A percentile compares a stretch with the other conserved stretches of the same genome.
These are phyloP conservation scores for Camponotus fellah DNA, from an alignment of 2,888 invertebrate genomes.

Conservation along the genomic window DNA sequence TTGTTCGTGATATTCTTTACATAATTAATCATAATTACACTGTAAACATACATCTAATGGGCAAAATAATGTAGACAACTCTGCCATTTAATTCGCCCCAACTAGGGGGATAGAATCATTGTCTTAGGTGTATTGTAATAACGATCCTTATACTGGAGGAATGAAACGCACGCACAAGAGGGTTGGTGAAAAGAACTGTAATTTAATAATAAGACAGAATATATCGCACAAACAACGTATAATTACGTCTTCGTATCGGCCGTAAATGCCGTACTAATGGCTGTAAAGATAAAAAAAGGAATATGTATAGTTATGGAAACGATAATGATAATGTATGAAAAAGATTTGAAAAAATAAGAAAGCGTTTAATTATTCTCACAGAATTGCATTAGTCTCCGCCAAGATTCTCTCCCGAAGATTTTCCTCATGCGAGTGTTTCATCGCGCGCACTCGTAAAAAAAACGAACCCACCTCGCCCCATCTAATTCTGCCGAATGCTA, in stretches of 20 bases:
- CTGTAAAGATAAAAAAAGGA: slow-evolving; percentile 60
- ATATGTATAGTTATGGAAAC: slow-evolving; percentile 55
- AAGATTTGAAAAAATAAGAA: slow-evolving; percentile 28
- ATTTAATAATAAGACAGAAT: slow-evolving; percentile 51
- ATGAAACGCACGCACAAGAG: slow-evolving; percentile 9
- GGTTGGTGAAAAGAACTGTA: slow-evolving; percentile 41
- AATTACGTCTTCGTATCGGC: slow-evolving; percentile 53
- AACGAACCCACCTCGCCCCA: neutral
- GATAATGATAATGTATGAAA: slow-evolving; percentile 15
- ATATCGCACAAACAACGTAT: slow-evolving; percentile 50
- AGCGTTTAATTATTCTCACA: slow-evolving; percentile 47
- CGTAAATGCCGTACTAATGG: slow-evolving; percentile 11
- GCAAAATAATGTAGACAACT: slow-evolving; percentile 9
- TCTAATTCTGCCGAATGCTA: slow-evolving; percentile 72
- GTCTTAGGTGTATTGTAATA: slow-evolving; percentile 13
- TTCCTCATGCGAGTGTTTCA: too few species aligned
- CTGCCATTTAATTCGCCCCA: neutral
- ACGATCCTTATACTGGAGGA: slow-evolving; percentile 26
- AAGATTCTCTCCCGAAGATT: neutral
- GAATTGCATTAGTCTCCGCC: slow-evolving; percentile 2
- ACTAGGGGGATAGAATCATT: slow-evolving; percentile 20
- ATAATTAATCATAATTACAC: neutral
- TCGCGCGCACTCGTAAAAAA: neutral
- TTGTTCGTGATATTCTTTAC: neutral
- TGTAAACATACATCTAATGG: neutral